Evolutionary conservation across 2,888 invertebrate species (phyloP), one percentile per base, ranked within the genome.

Genomic region (Temnothorax rugatulus): DNA sequence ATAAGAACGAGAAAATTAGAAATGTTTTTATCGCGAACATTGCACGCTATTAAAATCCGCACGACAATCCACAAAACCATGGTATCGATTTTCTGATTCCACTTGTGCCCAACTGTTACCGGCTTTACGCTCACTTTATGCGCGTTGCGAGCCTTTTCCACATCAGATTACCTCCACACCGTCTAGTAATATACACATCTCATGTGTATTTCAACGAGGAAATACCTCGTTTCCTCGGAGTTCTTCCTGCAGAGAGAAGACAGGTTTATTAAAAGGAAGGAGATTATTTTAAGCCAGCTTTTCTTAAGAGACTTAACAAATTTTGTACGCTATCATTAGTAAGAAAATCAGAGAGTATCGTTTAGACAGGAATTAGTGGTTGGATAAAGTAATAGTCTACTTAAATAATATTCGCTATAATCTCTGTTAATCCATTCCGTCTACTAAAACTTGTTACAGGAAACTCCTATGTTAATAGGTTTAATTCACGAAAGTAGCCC

Each of bases 31-130:
- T 50, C 47, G 79, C 54, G 76, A 64, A 79, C 54, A 71, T 81
- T 52, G 85, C 64, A 34, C 47, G 15, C 59, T 68, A 81, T 79
- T 79, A 79, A 79, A 59, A 69, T 59, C 59, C 9, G 8, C 59
- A 54, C 25, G 59, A 81, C 73, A 81, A 38, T 81, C 59, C 79
- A 44, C 59, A 81, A 79, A 79, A 79, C 34, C 47, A 13, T 47
- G 18, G 18, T 71, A 79, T 81, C 59, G 73, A 81, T 81, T 81
- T 81, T 81, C 59, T 61, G 59, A 81, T 81, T 73, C 73, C 47
- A 71, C 73, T 71, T 61, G 47, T 73, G 25, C 59, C 47, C 79
- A 73, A 73, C 73, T 59, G 79, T 73, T 81, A 81, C 73, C 79
- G 5, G 73, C 73, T 81, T 81, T 81, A 81, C 73, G 71, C 79